Percentiles rank a stretch among this genome's conserved stretches.
Conservation (phyloP, 2,888 invertebrate genomes). For the Coremacera marginata region DNA sequence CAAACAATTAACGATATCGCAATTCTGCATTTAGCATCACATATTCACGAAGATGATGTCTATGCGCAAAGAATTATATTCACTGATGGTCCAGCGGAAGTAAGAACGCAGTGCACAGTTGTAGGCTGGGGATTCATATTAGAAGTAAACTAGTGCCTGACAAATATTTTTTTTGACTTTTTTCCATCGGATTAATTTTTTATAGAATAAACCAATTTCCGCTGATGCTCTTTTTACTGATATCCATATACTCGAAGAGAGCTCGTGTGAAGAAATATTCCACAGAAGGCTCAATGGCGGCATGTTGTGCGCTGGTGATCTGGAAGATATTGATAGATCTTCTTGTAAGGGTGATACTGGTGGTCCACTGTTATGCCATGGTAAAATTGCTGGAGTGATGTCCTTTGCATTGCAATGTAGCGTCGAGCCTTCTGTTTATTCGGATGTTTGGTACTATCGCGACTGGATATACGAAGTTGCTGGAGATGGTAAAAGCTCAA, state of each 20-base stretch:
- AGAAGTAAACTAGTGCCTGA: slow-evolving; percentile 37
- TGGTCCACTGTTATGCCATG: too few relatives aligned
- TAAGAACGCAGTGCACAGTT: slow-evolving; percentile 31
- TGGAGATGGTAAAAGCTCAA: too few relatives aligned
- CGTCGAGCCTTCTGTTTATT: too few relatives aligned
- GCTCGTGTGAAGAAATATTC: slow-evolving; percentile 38
- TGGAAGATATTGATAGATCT: too few relatives aligned
- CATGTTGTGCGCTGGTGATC: too few relatives aligned
- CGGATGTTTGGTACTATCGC: too few relatives aligned
- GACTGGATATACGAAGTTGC: too few relatives aligned
- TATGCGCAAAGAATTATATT: not conserved
- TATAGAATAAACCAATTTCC: slow-evolving; percentile 48
- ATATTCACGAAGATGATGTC: slow-evolving; percentile 31
- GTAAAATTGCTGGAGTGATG: too few relatives aligned
- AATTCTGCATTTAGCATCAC: slow-evolving; percentile 40
- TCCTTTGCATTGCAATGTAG: too few relatives aligned
- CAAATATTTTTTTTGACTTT: not conserved
- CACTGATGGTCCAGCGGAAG: not conserved
- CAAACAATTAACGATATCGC: slow-evolving; percentile 47
- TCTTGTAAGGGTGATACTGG: too few relatives aligned
- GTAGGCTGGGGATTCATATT: slow-evolving; percentile 52
- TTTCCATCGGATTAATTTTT: not conserved
- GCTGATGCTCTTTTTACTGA: slow-evolving; percentile 26
- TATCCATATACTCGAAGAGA: slow-evolving; percentile 10
- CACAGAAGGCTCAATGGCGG: too few relatives aligned